A percentile compares a stretch with the other conserved stretches of the same genome.
phyloP scores from a whole-genome alignment of 2,113 vertebrate species.

The Columba janthina region DNA sequence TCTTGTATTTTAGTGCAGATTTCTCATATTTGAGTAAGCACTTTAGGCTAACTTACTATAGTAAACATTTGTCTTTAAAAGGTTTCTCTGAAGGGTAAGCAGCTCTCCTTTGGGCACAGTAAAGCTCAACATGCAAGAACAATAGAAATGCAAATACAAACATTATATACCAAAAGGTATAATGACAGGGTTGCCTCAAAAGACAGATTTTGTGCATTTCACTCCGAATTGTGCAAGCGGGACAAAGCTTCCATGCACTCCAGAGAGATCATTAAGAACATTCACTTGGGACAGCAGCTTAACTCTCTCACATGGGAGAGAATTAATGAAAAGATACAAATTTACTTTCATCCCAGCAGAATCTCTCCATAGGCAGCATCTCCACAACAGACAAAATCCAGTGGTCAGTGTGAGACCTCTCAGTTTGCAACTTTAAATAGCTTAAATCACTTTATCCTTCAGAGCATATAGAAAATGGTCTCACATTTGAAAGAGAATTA shows the following conservation, averaged over 20 bases:
- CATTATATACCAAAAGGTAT: conserved; percentile 21
- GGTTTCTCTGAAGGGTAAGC: conserved; percentile 40
- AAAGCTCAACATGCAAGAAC: conserved; percentile 36
- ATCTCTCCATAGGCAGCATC: conserved; percentile 35
- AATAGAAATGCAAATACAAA: conserved; percentile 63
- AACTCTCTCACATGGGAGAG: not conserved
- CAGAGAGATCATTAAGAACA: conserved; percentile 64
- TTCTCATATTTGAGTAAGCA: conserved; percentile 12
- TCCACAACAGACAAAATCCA: not conserved
- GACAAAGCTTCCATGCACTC: conserved; percentile 55
- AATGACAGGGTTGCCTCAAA: conserved; percentile 35
- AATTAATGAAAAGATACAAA: conserved; percentile 52
- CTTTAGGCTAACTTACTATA: not conserved
- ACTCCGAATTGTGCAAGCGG: not conserved
- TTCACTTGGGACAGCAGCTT: conserved; percentile 60
- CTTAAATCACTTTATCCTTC: not conserved
- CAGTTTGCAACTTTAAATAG: conserved; percentile 19
- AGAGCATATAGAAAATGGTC: not conserved
- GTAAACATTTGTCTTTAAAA: conserved; percentile 4
- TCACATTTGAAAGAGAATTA: not conserved
- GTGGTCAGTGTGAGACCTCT: not conserved
- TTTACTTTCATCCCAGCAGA: conserved; percentile 50
- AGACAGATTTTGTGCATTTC: conserved; percentile 20
- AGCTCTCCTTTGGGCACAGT: conserved; percentile 23
- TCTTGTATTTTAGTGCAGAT: not conserved